Evolutionary conservation across 2,888 invertebrate species (phyloP).

Genomic region (Leptinotarsa juncta): DNA sequence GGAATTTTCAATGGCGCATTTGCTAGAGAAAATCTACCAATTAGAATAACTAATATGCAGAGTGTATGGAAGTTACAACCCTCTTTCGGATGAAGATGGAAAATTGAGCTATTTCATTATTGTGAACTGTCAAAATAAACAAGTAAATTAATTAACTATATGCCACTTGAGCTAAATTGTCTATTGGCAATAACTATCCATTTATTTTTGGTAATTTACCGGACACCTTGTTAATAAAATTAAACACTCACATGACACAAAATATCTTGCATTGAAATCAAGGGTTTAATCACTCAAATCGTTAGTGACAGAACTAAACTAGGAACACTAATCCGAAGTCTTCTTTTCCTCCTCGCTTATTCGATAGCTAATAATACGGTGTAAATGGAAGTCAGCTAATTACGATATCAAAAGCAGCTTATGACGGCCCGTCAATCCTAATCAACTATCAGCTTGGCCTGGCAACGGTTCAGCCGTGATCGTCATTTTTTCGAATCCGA

Average conservation of each 20-base stretch:
- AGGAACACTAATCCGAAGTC: conserved; percentile 20
- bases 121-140: too few relatives aligned
- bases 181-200: too few relatives aligned
- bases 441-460: conserved; percentile 48
- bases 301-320: conserved; percentile 26
- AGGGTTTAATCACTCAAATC: conserved; percentile 14
- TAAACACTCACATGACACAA: neutral
- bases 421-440: conserved; percentile 55
- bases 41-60: too few relatives aligned
- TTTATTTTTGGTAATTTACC: neutral
- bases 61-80: too few relatives aligned
- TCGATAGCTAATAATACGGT: conserved; percentile 30
- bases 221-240: neutral
- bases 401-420: conserved; percentile 56
- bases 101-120: too few relatives aligned
- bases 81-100: too few relatives aligned
- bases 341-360: conserved; percentile 15
- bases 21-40: too few relatives aligned
- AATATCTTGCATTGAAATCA: neutral
- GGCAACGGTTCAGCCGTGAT: conserved; percentile 52
- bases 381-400: conserved; percentile 53
- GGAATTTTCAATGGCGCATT: too few relatives aligned
- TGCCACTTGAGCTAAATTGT: too few relatives aligned
- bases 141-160: too few relatives aligned
- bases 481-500: conserved; percentile 49